Conservation (phyloP, 2,888 invertebrate genomes). For the Lathronympha strigana region DNA sequence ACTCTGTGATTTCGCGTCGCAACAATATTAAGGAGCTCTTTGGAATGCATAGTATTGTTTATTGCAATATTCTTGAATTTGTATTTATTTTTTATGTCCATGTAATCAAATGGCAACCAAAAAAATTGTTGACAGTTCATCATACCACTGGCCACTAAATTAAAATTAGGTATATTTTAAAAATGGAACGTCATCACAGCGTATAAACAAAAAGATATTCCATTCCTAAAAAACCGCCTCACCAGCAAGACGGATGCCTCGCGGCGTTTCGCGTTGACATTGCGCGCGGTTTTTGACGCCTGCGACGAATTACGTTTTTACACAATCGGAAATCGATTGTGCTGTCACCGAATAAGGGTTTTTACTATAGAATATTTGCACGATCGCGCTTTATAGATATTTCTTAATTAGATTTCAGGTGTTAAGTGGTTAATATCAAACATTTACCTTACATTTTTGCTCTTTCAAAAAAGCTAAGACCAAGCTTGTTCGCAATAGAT, state of each 20-base stretch:
- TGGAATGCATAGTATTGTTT: too few relatives aligned
- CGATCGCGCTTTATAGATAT: constrained; percentile 40
- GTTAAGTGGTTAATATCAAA: constrained; percentile 13
- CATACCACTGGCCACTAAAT: not conserved
- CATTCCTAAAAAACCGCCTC: constrained; percentile 46
- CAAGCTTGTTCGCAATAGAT: too few relatives aligned
- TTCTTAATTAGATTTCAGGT: constrained; percentile 40
- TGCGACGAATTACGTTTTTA: constrained; percentile 52
- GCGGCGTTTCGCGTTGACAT: constrained; percentile 56
- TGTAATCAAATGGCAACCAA: not conserved
- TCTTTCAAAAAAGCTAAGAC: not conserved
- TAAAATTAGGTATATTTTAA: constrained; percentile 9
- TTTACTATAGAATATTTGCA: constrained; percentile 40
- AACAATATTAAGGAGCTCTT: constrained; percentile 6
- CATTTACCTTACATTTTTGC: not conserved
- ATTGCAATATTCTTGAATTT: not conserved
- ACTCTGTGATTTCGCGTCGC: constrained; percentile 17
- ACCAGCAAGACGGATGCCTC: constrained; percentile 46
- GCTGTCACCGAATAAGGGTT: constrained; percentile 44
- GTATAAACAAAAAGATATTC: constrained; percentile 21
- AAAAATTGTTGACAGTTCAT: not conserved
- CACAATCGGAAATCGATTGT: constrained; percentile 44
- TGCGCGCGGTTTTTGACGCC: constrained; percentile 55
- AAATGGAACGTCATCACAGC: constrained; percentile 16
- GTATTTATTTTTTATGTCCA: not conserved